A percentile compares a stretch with the other conserved stretches of the same genome.
phyloP scores from a whole-genome alignment of 2,888 invertebrate genomes.

The Fragum fragum region DNA sequence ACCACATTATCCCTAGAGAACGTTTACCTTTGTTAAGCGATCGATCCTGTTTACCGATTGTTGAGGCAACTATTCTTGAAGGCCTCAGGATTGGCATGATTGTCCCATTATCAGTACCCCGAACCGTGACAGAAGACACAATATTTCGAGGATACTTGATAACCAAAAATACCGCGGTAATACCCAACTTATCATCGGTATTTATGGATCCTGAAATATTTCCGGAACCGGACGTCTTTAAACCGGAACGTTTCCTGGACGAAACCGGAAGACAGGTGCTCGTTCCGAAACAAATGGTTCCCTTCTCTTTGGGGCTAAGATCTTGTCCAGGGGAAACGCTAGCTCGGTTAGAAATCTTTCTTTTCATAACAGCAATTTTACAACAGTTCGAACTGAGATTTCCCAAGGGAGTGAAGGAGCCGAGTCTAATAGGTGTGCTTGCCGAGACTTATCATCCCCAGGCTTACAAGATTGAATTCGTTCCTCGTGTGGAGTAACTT shows the following conservation, averaged over 20 bases:
- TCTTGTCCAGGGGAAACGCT: background rate
- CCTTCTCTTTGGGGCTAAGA: background rate
- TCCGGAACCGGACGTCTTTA: conserved; percentile 21
- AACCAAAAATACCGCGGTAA: conserved; percentile 73
- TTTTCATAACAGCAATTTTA: too few relatives aligned
- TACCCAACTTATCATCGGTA: conserved; percentile 74
- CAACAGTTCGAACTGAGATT: too few relatives aligned
- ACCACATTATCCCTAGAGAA: background rate
- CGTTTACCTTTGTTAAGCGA: background rate
- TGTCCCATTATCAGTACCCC: conserved; percentile 42
- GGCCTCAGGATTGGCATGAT: conserved; percentile 33
- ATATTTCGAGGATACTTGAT: conserved; percentile 77
- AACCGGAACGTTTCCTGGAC: background rate
- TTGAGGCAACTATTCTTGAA: conserved; percentile 34
- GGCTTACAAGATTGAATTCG: too few relatives aligned
- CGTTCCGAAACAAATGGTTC: background rate
- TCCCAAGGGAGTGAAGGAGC: too few relatives aligned
- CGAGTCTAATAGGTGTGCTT: too few relatives aligned
- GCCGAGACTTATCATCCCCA: too few relatives aligned
- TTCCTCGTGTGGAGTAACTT: too few relatives aligned
- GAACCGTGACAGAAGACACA: conserved; percentile 70
- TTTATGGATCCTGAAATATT: conserved; percentile 55
- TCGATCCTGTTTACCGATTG: conserved; percentile 30
- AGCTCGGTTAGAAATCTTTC: background rate
- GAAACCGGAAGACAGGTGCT: background rate